Base-by-base conservation (phyloP, 2,888 invertebrate species). In the Pseudococcus longispinus region DNA sequence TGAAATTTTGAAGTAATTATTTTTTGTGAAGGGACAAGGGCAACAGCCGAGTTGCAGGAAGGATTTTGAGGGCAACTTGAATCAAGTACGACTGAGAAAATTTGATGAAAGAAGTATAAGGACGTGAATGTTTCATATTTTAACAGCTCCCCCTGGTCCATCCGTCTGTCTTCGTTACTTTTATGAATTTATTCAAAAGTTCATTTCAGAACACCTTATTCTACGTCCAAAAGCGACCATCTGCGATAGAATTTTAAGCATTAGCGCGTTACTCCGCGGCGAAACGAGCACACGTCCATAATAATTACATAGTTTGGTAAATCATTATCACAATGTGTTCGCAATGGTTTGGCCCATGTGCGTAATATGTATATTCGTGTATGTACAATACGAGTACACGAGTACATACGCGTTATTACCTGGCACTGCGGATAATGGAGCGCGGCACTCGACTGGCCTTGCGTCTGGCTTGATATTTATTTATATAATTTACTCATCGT, bases 381-480 rank as follows among this genome's bases (percentile, higher is more conserved):
- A n/a, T 74, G 5, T 9, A 74, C 37, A 9, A 11, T 74, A 74
- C 74, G 11, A 15, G n/a, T 55, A 55, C n/a, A 8, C 13, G 55
- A n/a, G 70, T 70, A 70, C n/a, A 9, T 60, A 60, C 11, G 23
- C 23, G 70, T 0, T 70, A 37, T 77, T 80, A 80, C 77, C 77
- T 80, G 77, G 42, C 60, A 60, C 77, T n/a, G 42, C 42, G 9
- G 3, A 80, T 70, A 70, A 70, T 70, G 70, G 70, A 26, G 70
- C 70, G 29, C 42, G 77, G n/a, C 20, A 20, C 74, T 74, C 32
- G 20, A 37, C 42, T 80, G 77, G 77, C 77, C 77, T 80, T 80
- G 77, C 42, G 77, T 80, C 42, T 80, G 77, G 77, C 37, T 42
- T 42, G 42, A 80, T 80, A 80, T 80, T 80, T 80, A 80, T 80